These are phyloP conservation scores for Notocelia uddmanniana DNA, from an alignment of 2,888 invertebrate genomes.

Conservation along the genomic window DNA sequence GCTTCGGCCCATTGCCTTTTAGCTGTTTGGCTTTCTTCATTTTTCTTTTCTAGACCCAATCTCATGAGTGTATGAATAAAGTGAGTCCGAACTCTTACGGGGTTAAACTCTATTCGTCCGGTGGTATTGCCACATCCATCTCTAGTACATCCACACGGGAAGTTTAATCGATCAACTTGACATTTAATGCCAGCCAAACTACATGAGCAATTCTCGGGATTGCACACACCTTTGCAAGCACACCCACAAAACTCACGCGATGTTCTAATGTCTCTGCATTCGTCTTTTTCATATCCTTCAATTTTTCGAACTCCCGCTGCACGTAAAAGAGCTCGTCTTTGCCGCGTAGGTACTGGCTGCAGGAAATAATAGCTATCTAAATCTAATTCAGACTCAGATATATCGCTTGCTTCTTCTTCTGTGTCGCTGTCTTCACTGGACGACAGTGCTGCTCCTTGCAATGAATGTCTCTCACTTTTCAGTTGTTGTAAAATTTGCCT, in stretches of 20 bases:
- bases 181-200: constrained; percentile 98
- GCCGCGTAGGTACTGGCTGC: constrained; percentile 96
- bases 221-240: constrained; percentile 96
- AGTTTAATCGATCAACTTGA: constrained; percentile 97
- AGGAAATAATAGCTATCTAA: constrained; percentile 96
- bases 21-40: constrained; percentile 85
- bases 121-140: constrained; percentile 97
- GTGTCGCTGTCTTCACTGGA: constrained; percentile 94
- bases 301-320: constrained; percentile 98
- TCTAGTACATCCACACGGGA: constrained; percentile 98
- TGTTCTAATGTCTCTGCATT: constrained; percentile 95
- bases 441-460: constrained; percentile 85
- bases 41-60: constrained; percentile 94
- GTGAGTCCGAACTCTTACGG: constrained; percentile 97
- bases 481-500: constrained; percentile 91
- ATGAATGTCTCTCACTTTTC: constrained; percentile 88
- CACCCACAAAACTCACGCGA: constrained; percentile 98
- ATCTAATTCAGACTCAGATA: constrained; percentile 93
- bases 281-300: constrained; percentile 96
- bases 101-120: constrained; percentile 98
- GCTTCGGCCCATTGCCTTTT: constrained; percentile 81
- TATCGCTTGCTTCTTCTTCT: constrained; percentile 93
- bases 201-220: constrained; percentile 98
- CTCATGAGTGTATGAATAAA: constrained; percentile 99
- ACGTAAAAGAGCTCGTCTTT: constrained; percentile 93